Evolutionary conservation across 2,113 vertebrate genomes (phyloP).

Genomic region (Plestiodon gilberti): DNA sequence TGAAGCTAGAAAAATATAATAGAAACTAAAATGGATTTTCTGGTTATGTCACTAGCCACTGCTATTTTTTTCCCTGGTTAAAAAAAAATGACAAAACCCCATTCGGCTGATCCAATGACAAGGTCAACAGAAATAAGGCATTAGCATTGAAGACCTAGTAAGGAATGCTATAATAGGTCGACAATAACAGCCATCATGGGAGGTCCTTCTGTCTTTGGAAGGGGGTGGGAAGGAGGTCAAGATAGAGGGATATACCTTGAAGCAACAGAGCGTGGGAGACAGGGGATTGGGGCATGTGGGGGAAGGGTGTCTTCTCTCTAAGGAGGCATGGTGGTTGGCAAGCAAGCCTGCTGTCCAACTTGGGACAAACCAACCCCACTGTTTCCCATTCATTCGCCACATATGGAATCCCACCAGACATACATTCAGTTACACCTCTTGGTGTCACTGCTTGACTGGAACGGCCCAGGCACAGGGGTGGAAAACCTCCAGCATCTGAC

Average conservation of each 20-base stretch:
- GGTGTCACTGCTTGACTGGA: too few relatives aligned
- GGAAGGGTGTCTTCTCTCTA: too few relatives aligned
- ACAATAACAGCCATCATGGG: neutral
- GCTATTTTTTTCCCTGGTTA: slow-evolving; percentile 58
- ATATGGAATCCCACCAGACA: too few relatives aligned
- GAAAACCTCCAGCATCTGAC: too few relatives aligned
- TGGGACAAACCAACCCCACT: too few relatives aligned
- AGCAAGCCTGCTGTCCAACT: too few relatives aligned
- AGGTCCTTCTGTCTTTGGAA: neutral
- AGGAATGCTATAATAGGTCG: neutral
- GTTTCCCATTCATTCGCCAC: too few relatives aligned
- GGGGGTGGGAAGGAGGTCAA: neutral
- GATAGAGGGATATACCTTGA: neutral
- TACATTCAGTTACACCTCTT: too few relatives aligned
- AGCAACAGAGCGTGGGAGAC: too few relatives aligned
- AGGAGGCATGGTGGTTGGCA: too few relatives aligned
- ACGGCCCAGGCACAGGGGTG: too few relatives aligned
- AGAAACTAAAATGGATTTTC: slow-evolving; percentile 71
- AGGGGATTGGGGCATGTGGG: too few relatives aligned
- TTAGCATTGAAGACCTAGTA: neutral
- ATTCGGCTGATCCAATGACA: slow-evolving; percentile 1
- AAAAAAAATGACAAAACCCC: slow-evolving; percentile 11
- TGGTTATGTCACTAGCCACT: slow-evolving; percentile 71
- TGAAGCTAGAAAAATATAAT: slow-evolving; percentile 68
- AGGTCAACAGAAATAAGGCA: neutral